Base-by-base conservation (phyloP, 1,140 invertebrate species). In the Samia ricini region DNA sequence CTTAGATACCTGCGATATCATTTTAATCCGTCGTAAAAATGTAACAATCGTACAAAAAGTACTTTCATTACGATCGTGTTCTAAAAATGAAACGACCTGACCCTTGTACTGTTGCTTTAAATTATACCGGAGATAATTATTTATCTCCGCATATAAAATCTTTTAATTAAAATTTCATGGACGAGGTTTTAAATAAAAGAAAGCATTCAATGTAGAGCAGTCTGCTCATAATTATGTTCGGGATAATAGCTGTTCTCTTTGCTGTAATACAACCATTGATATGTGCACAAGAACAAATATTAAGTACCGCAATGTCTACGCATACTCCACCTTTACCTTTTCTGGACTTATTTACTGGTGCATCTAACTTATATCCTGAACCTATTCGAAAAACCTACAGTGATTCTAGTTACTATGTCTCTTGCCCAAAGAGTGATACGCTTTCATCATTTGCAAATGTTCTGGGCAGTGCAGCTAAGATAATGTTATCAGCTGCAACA, bases 121-220 rank as follows among this genome's bases (percentile, higher is more conserved):
- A 79, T 74, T 72, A 73, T 23, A 75, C 58, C 60, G 63, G 55
- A 61, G 54, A 64, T 73, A 76, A 76, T 72, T 70, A 68, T 74
- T 79, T 79, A 62, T 79, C 70, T 70, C 64, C 62, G 74, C 67
- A 66, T 71, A 74, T 83, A 77, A 68, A 71, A 71, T 57, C 71
- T 77, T 74, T 71, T 83, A 85, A 85, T 88, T 74, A 42, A 24
- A 79, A 88, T 88, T 88, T 86, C 78, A 88, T 74, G 79, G 76
- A 66, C 67, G 74, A 88, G 72, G 76, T 88, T 79, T 85, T 86
- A 88, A 82, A 81, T 68, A 69, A 71, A 76, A 72, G 64, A 64
- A 68, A 68, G 18, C 61, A 59, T 70, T 68, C 76, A 72, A 77
- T 69, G 78, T 72, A 77, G 75, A 83, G 83, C 87, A 89, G 84